These are phyloP conservation scores for Mandrillus leucophaeus DNA, from an alignment of 2,113 vertebrate genomes.

Conservation along the genomic window DNA sequence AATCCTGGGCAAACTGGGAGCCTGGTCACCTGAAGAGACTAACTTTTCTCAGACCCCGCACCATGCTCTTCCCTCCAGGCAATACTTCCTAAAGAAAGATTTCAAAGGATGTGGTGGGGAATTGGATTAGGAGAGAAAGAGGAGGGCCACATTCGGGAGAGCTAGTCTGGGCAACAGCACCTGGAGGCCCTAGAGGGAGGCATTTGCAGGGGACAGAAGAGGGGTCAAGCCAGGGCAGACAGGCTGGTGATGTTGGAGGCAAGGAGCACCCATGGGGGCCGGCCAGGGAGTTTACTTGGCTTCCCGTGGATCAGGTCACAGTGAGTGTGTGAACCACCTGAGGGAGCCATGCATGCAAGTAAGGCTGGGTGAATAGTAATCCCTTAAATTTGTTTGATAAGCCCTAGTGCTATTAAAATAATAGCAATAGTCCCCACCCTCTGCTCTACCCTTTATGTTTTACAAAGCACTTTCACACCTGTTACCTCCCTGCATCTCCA, in stretches of 20 bases:
- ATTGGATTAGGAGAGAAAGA: neutral
- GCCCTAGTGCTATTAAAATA: slow-evolving; percentile 44
- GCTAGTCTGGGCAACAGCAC: neutral
- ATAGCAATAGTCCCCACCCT: slow-evolving; percentile 43
- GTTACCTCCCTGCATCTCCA: neutral
- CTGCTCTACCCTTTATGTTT: neutral
- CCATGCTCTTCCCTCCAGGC: neutral
- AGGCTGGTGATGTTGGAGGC: neutral
- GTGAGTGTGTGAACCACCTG: neutral
- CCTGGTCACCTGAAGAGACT: neutral
- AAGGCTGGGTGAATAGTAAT: slow-evolving; percentile 12
- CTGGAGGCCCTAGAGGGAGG: neutral
- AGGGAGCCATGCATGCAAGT: neutral
- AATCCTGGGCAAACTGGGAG: neutral
- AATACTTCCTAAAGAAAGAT: neutral
- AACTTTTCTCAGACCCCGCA: neutral
- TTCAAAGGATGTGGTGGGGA: neutral
- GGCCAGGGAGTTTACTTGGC: neutral
- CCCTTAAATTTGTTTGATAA: slow-evolving; percentile 49
- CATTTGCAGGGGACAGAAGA: neutral
- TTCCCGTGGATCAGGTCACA: neutral
- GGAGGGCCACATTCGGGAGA: neutral
- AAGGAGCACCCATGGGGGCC: fast-evolving
- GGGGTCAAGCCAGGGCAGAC: too few relatives aligned
- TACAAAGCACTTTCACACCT: slow-evolving; percentile 38